Evolutionary conservation across 2,113 vertebrate species (phyloP).

Genomic region (Oreochromis aureus): DNA sequence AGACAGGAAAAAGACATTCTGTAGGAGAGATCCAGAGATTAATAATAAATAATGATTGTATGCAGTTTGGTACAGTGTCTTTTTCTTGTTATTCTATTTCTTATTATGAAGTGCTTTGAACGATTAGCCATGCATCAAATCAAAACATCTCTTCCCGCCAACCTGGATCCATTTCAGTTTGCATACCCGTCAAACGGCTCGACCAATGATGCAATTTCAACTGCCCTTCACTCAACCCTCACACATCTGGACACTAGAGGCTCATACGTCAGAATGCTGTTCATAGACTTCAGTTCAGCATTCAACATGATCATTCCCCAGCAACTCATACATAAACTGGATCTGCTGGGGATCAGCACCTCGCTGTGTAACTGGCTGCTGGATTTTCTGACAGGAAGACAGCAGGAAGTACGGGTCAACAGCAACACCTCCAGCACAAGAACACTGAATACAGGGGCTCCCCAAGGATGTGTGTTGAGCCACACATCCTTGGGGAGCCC

Average conservation of each 20-base stretch:
- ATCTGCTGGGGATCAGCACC: not conserved
- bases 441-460: not conserved
- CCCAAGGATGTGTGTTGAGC: not conserved
- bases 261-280: rapidly evolving
- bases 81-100: not conserved
- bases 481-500: too few relatives aligned
- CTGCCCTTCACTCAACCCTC: not conserved
- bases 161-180: not conserved
- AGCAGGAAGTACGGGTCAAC: not conserved
- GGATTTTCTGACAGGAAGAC: not conserved
- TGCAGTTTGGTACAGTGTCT: not conserved
- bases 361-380: not conserved
- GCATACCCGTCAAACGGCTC: rapidly evolving
- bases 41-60: rapidly evolving
- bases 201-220: not conserved
- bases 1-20: rapidly evolving
- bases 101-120: not conserved
- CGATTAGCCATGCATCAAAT: not conserved
- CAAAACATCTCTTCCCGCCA: not conserved
- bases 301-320: not conserved
- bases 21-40: not conserved
- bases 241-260: not conserved
- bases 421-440: rapidly evolving
- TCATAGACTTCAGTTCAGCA: not conserved
- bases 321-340: not conserved